phyloP scores from a whole-genome alignment of 2,113 vertebrate genomes.

The Microcebus ravelobensis region DNA sequence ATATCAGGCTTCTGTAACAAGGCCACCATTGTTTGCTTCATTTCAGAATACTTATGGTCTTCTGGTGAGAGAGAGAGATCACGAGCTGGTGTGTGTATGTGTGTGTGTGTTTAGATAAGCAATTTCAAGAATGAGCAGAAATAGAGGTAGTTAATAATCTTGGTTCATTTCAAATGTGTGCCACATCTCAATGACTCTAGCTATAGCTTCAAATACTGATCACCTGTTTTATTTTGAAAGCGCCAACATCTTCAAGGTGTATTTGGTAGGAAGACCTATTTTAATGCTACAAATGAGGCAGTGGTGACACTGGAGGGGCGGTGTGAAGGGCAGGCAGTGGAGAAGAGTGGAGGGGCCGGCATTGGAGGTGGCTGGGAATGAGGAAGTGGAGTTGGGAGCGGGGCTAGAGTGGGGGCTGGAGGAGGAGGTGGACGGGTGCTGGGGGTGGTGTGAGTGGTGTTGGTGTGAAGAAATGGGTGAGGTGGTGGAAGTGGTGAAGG shows the following conservation, averaged over 20 bases:
- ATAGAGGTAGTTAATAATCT: background rate
- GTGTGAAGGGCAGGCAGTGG: fast-evolving
- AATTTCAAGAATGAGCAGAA: conserved; percentile 33
- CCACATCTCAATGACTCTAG: background rate
- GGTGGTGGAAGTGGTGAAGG: background rate
- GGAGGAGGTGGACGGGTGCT: background rate
- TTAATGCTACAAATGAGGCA: background rate
- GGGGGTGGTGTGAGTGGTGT: fast-evolving
- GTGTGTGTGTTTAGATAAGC: background rate
- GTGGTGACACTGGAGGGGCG: background rate
- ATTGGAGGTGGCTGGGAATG: background rate
- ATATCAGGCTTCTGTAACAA: conserved; percentile 79
- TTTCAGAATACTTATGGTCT: conserved; percentile 62
- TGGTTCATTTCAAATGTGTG: background rate
- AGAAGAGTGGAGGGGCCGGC: background rate
- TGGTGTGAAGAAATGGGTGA: background rate
- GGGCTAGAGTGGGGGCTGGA: background rate
- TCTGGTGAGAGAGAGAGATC: conserved; percentile 43
- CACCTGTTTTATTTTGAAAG: background rate
- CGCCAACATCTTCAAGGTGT: background rate
- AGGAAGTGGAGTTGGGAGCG: no score
- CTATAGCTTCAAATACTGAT: background rate
- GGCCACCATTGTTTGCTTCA: conserved; percentile 77
- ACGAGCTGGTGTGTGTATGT: background rate
- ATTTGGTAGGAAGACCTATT: background rate